phyloP scores from a whole-genome alignment of 2,113 vertebrate genomes.

The Carlito syrichta region DNA sequence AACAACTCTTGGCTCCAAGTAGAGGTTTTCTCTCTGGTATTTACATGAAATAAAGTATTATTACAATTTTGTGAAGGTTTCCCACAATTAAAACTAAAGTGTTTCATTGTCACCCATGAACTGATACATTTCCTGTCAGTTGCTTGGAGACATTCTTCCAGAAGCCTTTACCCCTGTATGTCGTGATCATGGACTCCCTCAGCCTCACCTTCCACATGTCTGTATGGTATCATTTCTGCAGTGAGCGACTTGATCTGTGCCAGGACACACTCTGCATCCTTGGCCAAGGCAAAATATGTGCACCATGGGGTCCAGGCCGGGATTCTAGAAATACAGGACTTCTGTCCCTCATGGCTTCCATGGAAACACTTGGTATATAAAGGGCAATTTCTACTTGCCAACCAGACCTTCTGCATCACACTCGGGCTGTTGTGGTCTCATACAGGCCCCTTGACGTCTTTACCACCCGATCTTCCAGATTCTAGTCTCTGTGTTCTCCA shows the following conservation, averaged over 20 bases:
- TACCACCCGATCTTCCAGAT: accelerated
- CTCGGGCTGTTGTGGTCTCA: accelerated
- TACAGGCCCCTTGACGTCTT: accelerated
- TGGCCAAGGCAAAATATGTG: too few relatives aligned
- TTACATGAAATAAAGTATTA: background rate
- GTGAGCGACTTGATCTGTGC: accelerated
- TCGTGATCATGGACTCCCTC: accelerated
- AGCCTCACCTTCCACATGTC: background rate
- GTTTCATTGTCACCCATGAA: background rate
- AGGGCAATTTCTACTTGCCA: accelerated
- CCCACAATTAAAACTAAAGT: background rate
- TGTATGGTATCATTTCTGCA: accelerated
- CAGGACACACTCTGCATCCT: accelerated
- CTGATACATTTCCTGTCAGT: background rate
- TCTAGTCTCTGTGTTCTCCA: accelerated
- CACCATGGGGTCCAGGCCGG: accelerated
- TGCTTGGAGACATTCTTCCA: background rate
- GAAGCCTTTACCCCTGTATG: background rate
- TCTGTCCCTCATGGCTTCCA: accelerated
- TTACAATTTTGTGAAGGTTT: too few relatives aligned
- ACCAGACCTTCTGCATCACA: accelerated
- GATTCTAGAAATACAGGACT: accelerated
- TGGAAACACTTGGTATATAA: accelerated
- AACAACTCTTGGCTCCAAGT: too few relatives aligned
- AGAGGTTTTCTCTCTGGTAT: background rate